Conservation (phyloP, 2,888 invertebrate genomes). For the Lasiommata megera region DNA sequence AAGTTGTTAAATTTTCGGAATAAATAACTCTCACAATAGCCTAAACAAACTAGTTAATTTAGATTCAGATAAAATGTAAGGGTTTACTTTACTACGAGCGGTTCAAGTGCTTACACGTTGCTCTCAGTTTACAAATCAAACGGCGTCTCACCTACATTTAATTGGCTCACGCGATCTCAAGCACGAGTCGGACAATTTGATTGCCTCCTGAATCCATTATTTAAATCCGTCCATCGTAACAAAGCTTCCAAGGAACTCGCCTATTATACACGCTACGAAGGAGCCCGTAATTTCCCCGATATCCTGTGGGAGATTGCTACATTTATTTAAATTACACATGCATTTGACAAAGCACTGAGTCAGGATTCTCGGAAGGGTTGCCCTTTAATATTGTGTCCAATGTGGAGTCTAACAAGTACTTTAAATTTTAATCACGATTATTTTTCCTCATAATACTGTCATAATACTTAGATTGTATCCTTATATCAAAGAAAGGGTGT, state of each 20-base stretch:
- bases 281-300: constrained; percentile 26
- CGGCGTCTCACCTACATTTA: constrained; percentile 11
- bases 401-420: too few species aligned
- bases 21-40: too few species aligned
- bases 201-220: constrained; percentile 36
- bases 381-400: not conserved
- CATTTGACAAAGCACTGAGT: constrained; percentile 10
- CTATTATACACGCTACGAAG: constrained; percentile 23
- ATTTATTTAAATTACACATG: constrained; percentile 23
- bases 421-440: too few species aligned
- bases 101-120: not conserved
- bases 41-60: too few species aligned
- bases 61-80: too few species aligned
- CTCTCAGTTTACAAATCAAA: not conserved
- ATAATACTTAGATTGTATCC: too few species aligned
- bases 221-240: constrained; percentile 29
- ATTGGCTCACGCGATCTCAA: constrained; percentile 23
- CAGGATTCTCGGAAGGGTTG: not conserved
- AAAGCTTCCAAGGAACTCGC: constrained; percentile 17
- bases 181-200: constrained; percentile 30
- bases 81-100: not conserved
- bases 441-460: too few species aligned
- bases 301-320: constrained; percentile 17
- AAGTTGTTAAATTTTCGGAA: too few species aligned
- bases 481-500: too few species aligned